Base-by-base conservation (phyloP, 2,797 vertebrate species). In the Limosa lapponica region DNA sequence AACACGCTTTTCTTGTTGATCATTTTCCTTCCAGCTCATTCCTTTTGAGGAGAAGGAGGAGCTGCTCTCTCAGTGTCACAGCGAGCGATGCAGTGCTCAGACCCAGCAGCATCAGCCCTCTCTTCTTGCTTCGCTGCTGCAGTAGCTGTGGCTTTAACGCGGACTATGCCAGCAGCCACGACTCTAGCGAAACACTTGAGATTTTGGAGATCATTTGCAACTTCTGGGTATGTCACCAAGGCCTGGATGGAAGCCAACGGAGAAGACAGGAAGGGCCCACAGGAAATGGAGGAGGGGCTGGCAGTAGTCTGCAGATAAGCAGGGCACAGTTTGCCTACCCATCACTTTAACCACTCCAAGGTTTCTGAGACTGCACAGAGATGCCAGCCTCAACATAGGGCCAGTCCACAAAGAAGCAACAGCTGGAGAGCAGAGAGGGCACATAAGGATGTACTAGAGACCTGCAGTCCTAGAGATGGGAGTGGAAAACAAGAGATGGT, bases 61-160 rank as follows among this genome's bases (percentile, higher is more conserved):
- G 61, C 66, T 48, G 43, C 55, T 44, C 36, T 81, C 37, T 57
- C 37, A 28, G 65, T 37, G 57, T 52, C 57, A 32, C 22, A 41
- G 61, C 0, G 1, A 81, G 82, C 66, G 23, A 2, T 4, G 52
- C 17, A 14, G 22, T 8, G 16, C 87, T 64, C 49, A 73, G 54
- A 69, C n/a, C n/a, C 19, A 16, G 23, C 57, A 58, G 5, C 20
- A 27, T 15, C 72, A 54, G 18, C 22, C 54, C 7, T 58, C 34
- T 24, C 46, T 3, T 1, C 67, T 69, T 36, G 36, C 49, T 55
- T 79, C 39, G 8, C 58, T 67, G 39, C 43, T 71, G 39, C 6
- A 1, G 46, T 27, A 71, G 44, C 46, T 41, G 13, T 28, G 48
- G 44, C 72, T 91, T 43, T 46, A 67, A 48, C 0, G 0, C 2